These are phyloP conservation scores for Gortyna flavago DNA, from an alignment of 2,888 invertebrate genomes.

Conservation along the genomic window DNA sequence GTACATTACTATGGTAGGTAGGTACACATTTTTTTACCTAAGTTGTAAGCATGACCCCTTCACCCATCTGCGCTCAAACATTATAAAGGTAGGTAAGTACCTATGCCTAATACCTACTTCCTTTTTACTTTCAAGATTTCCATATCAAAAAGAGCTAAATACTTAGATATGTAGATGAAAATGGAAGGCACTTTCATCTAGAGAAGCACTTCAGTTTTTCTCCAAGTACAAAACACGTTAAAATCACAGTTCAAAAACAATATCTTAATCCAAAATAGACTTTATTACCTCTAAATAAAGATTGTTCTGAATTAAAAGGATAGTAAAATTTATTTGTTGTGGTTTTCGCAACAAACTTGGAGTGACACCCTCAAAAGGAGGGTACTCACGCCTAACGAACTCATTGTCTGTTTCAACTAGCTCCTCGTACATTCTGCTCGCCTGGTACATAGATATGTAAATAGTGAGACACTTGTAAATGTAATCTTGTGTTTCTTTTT, in stretches of 20 bases:
- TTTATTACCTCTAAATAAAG: constrained; percentile 29
- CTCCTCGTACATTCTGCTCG: constrained; percentile 50
- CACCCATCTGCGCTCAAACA: too few species aligned
- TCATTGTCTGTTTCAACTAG: constrained; percentile 79
- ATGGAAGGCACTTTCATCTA: constrained; percentile 54
- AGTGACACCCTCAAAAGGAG: constrained; percentile 82
- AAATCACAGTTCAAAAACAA: constrained; percentile 10
- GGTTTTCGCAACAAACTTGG: constrained; percentile 69
- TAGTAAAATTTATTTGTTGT: constrained; percentile 32
- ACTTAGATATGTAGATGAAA: constrained; percentile 1
- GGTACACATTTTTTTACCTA: too few species aligned
- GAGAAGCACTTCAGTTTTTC: constrained; percentile 61
- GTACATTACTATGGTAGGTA: too few species aligned
- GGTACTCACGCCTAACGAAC: constrained; percentile 85
- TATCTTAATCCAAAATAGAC: constrained; percentile 20
- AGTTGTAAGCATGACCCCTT: too few species aligned
- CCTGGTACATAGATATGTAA: constrained; percentile 51
- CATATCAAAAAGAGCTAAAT: constrained; percentile 42
- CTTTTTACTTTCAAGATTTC: constrained; percentile 51
- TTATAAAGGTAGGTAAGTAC: too few species aligned
- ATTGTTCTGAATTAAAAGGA: neutral
- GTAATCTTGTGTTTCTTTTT: constrained; percentile 6
- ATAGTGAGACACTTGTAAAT: constrained; percentile 27
- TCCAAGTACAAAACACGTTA: constrained; percentile 32
- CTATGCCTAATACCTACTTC: neutral